Evolutionary conservation across 2,797 vertebrate genomes (phyloP).

Genomic region (Sebastes umbrosus): DNA sequence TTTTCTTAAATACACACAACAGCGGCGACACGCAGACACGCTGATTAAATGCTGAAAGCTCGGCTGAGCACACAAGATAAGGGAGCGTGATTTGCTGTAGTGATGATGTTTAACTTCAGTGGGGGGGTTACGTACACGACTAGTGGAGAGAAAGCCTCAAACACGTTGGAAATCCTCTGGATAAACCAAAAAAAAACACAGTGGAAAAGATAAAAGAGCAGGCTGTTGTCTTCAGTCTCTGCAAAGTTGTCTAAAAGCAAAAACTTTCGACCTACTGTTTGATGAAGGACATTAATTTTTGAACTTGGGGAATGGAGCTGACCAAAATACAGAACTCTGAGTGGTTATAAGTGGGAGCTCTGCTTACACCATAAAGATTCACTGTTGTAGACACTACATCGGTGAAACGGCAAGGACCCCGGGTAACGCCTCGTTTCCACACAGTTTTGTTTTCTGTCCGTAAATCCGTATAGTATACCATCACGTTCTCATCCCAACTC

Average conservation of each 20-base stretch:
- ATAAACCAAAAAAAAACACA: conserved; percentile 10
- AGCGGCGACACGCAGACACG: conserved; percentile 27
- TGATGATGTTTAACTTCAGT: conserved; percentile 58
- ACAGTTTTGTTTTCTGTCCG: not conserved
- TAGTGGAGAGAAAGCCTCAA: conserved; percentile 27
- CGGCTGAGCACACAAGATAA: conserved; percentile 62
- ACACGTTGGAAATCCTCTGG: conserved; percentile 24
- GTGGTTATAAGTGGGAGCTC: not conserved
- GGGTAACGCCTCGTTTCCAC: not conserved
- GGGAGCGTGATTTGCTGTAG: conserved; percentile 51
- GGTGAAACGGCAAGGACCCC: not conserved
- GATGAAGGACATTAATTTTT: not conserved
- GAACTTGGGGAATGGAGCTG: not conserved
- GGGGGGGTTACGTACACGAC: conserved; percentile 22
- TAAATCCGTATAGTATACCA: not conserved
- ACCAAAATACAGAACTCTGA: not conserved
- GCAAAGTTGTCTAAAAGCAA: not conserved
- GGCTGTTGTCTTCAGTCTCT: conserved; percentile 15
- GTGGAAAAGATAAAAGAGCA: conserved; percentile 1
- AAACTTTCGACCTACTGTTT: not conserved
- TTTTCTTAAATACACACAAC: conserved; percentile 43
- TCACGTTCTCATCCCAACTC: too few relatives aligned
- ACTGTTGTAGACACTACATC: not conserved
- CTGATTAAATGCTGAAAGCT: conserved; percentile 60
- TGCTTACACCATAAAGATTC: not conserved